A percentile compares a stretch with the other conserved stretches of the same genome.
Evolutionary conservation across 2,888 invertebrate species (phyloP).

Genomic region (Sceliomorpha sp.): DNA sequence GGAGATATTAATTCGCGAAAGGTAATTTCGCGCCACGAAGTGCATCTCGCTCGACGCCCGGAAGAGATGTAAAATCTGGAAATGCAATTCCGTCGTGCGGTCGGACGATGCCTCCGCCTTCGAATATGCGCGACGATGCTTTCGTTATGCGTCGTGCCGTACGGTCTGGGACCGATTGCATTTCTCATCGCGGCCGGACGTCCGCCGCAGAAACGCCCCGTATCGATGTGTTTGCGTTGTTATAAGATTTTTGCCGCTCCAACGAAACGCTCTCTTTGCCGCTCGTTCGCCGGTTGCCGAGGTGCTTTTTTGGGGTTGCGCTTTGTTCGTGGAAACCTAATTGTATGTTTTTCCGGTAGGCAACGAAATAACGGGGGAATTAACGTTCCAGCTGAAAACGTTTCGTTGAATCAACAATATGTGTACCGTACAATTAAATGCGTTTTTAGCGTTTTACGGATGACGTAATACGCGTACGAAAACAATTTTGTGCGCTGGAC

Average conservation of each 20-base stretch:
- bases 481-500: neutral
- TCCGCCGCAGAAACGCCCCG: constrained; percentile 10
- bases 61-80: constrained; percentile 27
- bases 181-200: constrained; percentile 24
- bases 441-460: neutral
- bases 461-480: neutral
- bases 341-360: constrained; percentile 18
- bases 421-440: neutral
- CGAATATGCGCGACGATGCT: constrained; percentile 27
- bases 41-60: constrained; percentile 18
- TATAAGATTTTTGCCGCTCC: constrained; percentile 15
- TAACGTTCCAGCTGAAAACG: constrained; percentile 13
- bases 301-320: constrained; percentile 3
- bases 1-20: constrained; percentile 51
- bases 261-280: neutral
- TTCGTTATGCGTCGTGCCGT: constrained; percentile 8
- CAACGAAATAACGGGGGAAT: constrained; percentile 16
- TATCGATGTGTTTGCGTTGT: constrained; percentile 7
- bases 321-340: constrained; percentile 12
- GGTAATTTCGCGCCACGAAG: constrained; percentile 47
- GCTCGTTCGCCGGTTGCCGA: constrained; percentile 5
- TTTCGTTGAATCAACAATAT: constrained; percentile 6
- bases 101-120: constrained; percentile 13
- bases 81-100: constrained; percentile 21
- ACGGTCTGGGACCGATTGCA: constrained; percentile 34